Base-by-base conservation (phyloP, 92 coral and sea anemone species). In the Palythoa caribaeorum region DNA sequence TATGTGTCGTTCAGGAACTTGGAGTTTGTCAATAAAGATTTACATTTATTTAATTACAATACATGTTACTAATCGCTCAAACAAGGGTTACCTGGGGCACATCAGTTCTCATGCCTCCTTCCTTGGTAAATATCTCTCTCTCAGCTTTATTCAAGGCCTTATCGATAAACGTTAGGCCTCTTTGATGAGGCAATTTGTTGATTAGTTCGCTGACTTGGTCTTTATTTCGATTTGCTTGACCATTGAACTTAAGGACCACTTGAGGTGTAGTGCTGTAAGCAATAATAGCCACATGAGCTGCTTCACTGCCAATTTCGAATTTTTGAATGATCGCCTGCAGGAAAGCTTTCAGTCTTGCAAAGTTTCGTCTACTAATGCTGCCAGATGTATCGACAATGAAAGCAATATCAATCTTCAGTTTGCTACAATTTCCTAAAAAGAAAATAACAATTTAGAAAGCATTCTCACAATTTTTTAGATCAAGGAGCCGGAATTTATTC, bases 221-320 rank as follows among this genome's bases (percentile, higher is more conserved):
- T n/a, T 19, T 16, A 12, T 55, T 54, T 15, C 35, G 63, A 11
- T 54, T 55, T 78, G 19, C 60, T 3, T 37, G 69, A 78, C 20
- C 83, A 5, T 51, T 51, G 17, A 78, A 78, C 51, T 78, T 55
- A 55, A 78, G 83, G 16, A 54, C 48, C 20, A 78, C 50, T 38
- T 55, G 17, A 28, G 83, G 83, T 1, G 13, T 35, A 59, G 47
- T 78, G 63, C 83, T 78, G 83, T 78, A 78, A 16, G 69, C 70
- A 55, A 54, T 19, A 78, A 78, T 55, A 5, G 83, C 83, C 55
- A 78, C 51, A 35, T 78, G 69, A 36, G 83, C 83, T 59, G 68
- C 66, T 8, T 54, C 83, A 40, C 69, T 68, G 1, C 68, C 83
- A 28, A 78, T 78, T 38, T 78, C 69, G 54, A 78, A 78, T 78